Conservation (phyloP, 2,888 invertebrate genomes). For the Automeris io region DNA sequence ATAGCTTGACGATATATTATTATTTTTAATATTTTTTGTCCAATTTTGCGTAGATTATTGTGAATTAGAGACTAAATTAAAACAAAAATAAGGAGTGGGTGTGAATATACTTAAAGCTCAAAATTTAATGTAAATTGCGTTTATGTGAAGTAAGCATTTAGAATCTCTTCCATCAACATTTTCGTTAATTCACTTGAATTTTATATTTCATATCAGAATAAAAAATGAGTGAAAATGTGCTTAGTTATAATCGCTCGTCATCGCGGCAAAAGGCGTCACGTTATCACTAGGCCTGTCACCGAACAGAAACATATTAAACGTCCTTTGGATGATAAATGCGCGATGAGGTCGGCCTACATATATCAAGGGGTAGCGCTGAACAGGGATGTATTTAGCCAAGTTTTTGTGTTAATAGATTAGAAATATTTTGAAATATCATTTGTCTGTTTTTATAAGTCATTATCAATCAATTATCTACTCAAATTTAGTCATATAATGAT, state of each 20-base stretch:
- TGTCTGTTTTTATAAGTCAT: too few relatives aligned
- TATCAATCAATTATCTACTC: too few relatives aligned
- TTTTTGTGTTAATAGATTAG: too few relatives aligned
- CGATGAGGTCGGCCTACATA: slow-evolving; percentile 38
- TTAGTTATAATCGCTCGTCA: slow-evolving; percentile 38
- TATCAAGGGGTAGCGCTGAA: slow-evolving; percentile 3
- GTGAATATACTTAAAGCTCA: neutral
- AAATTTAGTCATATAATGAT: too few relatives aligned
- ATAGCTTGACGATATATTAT: too few relatives aligned
- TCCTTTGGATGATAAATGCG: slow-evolving; percentile 69
- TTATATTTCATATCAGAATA: neutral
- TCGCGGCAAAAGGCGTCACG: slow-evolving; percentile 25
- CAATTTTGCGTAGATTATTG: too few relatives aligned
- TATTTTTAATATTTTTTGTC: too few relatives aligned
- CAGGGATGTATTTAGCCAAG: neutral
- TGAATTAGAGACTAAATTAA: too few relatives aligned
- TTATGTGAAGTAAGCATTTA: neutral
- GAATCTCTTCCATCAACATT: neutral
- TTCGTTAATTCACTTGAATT: slow-evolving; percentile 9
- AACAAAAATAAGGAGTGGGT: too few relatives aligned
- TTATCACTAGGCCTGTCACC: slow-evolving; percentile 57
- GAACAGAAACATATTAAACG: slow-evolving; percentile 67
- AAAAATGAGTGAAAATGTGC: slow-evolving; percentile 23
- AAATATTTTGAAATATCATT: too few relatives aligned
- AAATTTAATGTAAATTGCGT: neutral